These are phyloP conservation scores for Geodia barretti DNA, from an alignment of 37 sponge, comb jelly and placozoan species.

Conservation along the genomic window DNA sequence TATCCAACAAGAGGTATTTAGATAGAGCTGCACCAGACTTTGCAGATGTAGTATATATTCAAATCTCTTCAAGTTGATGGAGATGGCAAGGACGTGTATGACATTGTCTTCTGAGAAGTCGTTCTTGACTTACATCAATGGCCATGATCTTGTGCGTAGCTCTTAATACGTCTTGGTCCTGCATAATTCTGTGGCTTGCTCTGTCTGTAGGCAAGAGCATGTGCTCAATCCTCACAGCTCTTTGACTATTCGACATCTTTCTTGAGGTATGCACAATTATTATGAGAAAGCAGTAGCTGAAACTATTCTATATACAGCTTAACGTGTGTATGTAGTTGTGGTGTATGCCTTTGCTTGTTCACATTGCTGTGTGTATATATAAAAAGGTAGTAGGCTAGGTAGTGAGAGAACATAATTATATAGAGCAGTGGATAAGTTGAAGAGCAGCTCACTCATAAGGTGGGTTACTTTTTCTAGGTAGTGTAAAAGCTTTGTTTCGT, in stretches of 20 bases:
- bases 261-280: no score
- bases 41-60: neutral
- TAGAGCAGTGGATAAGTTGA: no score
- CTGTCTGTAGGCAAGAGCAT: constrained; percentile 26
- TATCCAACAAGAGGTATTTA: constrained; percentile 45
- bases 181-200: neutral
- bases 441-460: no score
- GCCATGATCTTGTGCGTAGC: neutral
- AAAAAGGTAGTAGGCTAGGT: no score
- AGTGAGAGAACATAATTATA: no score
- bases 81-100: no score
- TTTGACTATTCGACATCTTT: constrained; percentile 8
- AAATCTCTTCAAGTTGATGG: neutral
- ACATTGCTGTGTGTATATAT: constrained; percentile 28
- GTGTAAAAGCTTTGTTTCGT: no score
- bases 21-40: neutral
- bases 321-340: constrained; percentile 38
- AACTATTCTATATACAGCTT: no score
- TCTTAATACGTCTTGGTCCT: neutral
- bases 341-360: constrained; percentile 16
- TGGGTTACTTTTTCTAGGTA: no score
- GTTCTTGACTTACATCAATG: neutral
- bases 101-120: neutral
- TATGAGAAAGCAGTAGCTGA: no score
- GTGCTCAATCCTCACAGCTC: constrained; percentile 13